Base-by-base conservation (phyloP, 2,888 invertebrate species). In the Ametastegia equiseti region DNA sequence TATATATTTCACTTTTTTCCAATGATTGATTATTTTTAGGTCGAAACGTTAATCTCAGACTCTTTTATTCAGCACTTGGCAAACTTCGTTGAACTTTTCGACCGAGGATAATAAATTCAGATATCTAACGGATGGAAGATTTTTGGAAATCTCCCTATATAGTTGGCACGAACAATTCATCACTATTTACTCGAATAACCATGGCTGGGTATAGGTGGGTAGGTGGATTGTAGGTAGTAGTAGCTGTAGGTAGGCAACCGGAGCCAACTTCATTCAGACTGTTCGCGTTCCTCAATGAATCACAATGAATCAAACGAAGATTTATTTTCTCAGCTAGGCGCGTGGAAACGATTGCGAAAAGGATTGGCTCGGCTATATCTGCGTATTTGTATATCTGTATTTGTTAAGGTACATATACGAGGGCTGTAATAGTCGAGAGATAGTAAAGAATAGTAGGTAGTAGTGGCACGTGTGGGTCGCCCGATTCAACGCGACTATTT, bases 231-330 rank as follows among this genome's bases (percentile, higher is more conserved):
- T 42, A 30, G 36, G 13, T 30, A 39, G 15, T 42, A 42, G 42
- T 39, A 67, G 2, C 15, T 9, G 23, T 54, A 54, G 13, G 7
- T 54, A 54, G 7, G 13, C 11, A 54, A 54, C 23, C 54, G 63
- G 33, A 63, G 63, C 50, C 30, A 50, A 33, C 47, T 50, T 73
- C 50, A 73, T 73, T 73, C 73, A 30, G 9, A 50, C n/a, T 67
- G 36, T 36, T 19, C 50, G 33, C 19, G 54, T 50, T 30, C 45
- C 23, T 54, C 75, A 75, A 75, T 75, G 50, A 75, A 75, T 75
- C 50, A 19, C 75, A 75, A 50, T 50, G 54, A 50, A 54, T 36
- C 75, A 27, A 36, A 54, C 50, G 50, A 54, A 75, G 75, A 75
- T 75, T 75, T 75, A 75, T 75, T 75, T 54, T 23, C 75, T n/a